Evolutionary conservation across 2,797 vertebrate species (phyloP).

Genomic region (Petrocephalus sullivani): DNA sequence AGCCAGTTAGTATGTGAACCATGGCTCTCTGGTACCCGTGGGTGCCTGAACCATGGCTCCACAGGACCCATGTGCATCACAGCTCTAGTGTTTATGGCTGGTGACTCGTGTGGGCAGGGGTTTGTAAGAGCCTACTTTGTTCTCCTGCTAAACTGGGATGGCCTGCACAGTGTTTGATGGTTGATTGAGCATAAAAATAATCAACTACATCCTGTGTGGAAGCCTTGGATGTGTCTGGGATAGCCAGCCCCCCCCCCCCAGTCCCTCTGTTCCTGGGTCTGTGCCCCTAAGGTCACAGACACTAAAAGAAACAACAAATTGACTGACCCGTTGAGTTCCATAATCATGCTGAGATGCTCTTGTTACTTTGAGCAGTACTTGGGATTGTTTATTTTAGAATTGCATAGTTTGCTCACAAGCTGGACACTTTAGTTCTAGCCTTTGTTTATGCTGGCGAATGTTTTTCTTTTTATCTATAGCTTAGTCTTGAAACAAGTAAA

Average conservation of each 20-base stretch:
- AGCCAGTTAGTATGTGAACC: not conserved
- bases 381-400: conserved; percentile 31
- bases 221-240: conserved; percentile 46
- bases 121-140: conserved; percentile 50
- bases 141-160: conserved; percentile 47
- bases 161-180: conserved; percentile 59
- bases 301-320: conserved; percentile 23
- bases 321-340: conserved; percentile 15
- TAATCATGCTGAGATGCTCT: not conserved
- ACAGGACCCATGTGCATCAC: not conserved
- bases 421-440: not conserved
- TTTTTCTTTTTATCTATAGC: conserved; percentile 9
- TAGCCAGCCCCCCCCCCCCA: not conserved
- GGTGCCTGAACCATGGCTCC: not conserved
- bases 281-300: conserved; percentile 14
- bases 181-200: conserved; percentile 66
- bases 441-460: conserved; percentile 22
- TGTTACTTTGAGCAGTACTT: conserved; percentile 19
- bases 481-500: too few species aligned
- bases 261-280: conserved; percentile 13
- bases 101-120: conserved; percentile 38
- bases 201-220: conserved; percentile 49
- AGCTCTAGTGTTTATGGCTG: conserved; percentile 37
- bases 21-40: not conserved
- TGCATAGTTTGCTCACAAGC: conserved; percentile 16